A percentile compares a stretch with the other conserved stretches of the same genome.
Evolutionary conservation across 92 coral and sea anemone species (phyloP).

Genomic region (Epizoanthus rinbou): DNA sequence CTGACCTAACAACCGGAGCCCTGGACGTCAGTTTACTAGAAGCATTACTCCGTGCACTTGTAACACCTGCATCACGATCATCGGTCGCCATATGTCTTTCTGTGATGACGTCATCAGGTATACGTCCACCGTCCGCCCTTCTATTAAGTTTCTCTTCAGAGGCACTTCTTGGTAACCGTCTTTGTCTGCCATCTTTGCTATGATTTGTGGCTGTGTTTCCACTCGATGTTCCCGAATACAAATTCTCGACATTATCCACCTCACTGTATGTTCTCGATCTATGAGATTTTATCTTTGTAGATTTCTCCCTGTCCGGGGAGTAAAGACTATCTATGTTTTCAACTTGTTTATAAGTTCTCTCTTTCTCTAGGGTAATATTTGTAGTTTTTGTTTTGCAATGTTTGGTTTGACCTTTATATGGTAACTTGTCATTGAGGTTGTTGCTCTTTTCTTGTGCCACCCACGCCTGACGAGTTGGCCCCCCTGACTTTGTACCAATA

Average conservation of each 20-base stretch:
- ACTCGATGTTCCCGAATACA: conserved; percentile 40
- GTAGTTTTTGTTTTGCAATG: conserved; percentile 35
- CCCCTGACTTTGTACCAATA: background rate
- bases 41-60: conserved; percentile 54
- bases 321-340: background rate
- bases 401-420: background rate
- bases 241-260: conserved; percentile 64
- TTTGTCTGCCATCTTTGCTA: background rate
- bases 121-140: background rate
- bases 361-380: conserved; percentile 26
- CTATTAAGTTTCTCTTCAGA: conserved; percentile 6
- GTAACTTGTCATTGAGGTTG: background rate
- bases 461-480: conserved; percentile 32
- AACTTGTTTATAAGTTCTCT: conserved; percentile 32
- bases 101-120: background rate
- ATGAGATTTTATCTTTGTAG: conserved; percentile 40
- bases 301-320: conserved; percentile 20
- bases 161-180: background rate
- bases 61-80: conserved; percentile 43
- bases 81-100: background rate
- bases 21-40: conserved; percentile 72
- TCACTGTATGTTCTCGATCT: conserved; percentile 77
- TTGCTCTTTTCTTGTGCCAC: background rate
- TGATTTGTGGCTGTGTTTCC: conserved; percentile 11
- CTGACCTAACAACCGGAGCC: conserved; percentile 74